These are phyloP conservation scores for Tylochromis polylepis DNA, from an alignment of 2,113 vertebrate species.

Conservation along the genomic window DNA sequence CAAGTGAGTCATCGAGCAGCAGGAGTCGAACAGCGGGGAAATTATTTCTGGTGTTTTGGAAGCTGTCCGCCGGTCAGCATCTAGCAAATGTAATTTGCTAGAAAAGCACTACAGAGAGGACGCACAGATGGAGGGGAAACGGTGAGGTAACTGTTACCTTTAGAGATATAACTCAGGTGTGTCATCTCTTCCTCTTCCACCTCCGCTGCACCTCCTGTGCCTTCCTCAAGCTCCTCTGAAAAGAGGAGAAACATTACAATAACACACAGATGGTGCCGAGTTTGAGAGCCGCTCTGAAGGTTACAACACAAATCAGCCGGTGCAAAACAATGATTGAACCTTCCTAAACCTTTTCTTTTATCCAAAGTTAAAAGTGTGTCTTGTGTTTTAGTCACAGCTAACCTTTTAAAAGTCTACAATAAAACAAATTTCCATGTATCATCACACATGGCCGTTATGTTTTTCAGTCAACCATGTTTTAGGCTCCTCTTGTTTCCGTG, in stretches of 20 bases:
- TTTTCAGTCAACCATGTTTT: not conserved
- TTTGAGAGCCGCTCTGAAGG: not conserved
- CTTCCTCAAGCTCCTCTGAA: slow-evolving; percentile 8
- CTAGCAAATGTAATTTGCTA: not conserved
- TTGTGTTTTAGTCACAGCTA: not conserved
- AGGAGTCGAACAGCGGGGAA: not conserved
- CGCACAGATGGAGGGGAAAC: not conserved
- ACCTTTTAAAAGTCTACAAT: not conserved
- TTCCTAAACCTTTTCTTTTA: not conserved
- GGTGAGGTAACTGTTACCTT: not conserved
- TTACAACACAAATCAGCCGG: not conserved
- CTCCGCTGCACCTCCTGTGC: not conserved
- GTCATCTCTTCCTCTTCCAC: not conserved
- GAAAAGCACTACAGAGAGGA: not conserved
- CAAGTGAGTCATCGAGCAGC: slow-evolving; percentile 33
- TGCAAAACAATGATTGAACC: not conserved
- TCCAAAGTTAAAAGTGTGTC: not conserved
- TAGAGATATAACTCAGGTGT: not conserved
- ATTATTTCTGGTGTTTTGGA: not conserved
- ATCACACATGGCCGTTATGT: not conserved
- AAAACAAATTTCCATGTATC: not conserved
- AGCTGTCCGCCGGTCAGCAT: not conserved
- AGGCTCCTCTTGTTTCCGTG: not conserved
- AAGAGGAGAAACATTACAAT: not conserved
- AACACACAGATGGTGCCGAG: not conserved